Percentiles rank a stretch among this genome's conserved stretches.
phyloP scores from a whole-genome alignment of 2,113 vertebrate genomes.

The Syngnathus floridae region DNA sequence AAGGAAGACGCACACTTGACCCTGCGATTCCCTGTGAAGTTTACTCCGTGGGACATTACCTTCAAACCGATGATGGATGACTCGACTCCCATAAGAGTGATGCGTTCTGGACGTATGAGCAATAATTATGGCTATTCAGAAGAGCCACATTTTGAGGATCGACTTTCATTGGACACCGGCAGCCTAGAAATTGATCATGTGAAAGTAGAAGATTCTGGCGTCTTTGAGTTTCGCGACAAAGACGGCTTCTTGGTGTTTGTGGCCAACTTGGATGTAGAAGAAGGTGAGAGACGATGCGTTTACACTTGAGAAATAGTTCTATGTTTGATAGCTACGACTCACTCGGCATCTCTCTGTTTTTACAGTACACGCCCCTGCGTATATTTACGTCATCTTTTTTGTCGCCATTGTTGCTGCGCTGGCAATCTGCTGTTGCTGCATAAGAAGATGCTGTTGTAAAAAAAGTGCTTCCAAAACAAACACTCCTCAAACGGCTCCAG shows the following conservation, averaged over 20 bases:
- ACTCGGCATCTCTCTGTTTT: not conserved
- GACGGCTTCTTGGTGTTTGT: slow-evolving; percentile 14
- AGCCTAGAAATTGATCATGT: not conserved
- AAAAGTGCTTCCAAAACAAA: slow-evolving; percentile 20
- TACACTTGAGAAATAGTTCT: not conserved
- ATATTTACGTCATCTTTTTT: not conserved
- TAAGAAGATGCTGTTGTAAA: slow-evolving; percentile 36
- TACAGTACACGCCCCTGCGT: not conserved
- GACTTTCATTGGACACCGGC: rapidly evolving
- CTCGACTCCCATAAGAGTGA: rapidly evolving
- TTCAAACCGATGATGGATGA: not conserved
- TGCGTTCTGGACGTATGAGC: rapidly evolving
- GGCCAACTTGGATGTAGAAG: rapidly evolving
- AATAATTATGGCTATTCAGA: rapidly evolving
- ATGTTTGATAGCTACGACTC: not conserved
- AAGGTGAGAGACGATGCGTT: slow-evolving; percentile 16
- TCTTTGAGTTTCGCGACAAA: slow-evolving; percentile 28
- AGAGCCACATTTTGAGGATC: rapidly evolving
- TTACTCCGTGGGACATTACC: not conserved
- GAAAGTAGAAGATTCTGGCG: slow-evolving; percentile 8
- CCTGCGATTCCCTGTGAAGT: rapidly evolving
- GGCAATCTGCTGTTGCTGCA: slow-evolving; percentile 15
- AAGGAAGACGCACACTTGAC: rapidly evolving
- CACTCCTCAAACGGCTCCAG: slow-evolving; percentile 5
- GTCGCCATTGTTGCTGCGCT: rapidly evolving